A percentile compares a stretch with the other conserved stretches of the same genome.
Evolutionary conservation across 1,140 invertebrate genomes (phyloP).

Genomic region (Globodera rostochiensis): DNA sequence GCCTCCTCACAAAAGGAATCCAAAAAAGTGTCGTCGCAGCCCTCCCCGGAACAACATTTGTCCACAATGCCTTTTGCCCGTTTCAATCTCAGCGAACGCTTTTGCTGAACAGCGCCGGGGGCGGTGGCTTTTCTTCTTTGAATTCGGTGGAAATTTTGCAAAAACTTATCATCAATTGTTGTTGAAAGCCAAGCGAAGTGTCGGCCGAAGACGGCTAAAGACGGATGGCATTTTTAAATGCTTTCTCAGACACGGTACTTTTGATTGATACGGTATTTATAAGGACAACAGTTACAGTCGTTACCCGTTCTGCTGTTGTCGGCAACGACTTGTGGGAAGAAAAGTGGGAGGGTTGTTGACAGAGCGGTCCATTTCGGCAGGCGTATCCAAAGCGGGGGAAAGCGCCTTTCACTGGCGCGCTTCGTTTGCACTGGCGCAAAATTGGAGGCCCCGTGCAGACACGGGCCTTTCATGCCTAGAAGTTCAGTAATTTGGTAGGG

Average conservation of each 20-base stretch:
- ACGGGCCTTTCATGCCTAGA: slow-evolving; percentile 15
- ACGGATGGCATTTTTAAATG: neutral
- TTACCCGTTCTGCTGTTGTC: neutral
- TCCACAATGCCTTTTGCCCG: slow-evolving; percentile 24
- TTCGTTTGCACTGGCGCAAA: neutral
- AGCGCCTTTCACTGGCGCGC: neutral
- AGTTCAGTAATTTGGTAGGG: neutral
- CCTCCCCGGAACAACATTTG: slow-evolving; percentile 18
- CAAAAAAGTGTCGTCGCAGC: slow-evolving; percentile 15
- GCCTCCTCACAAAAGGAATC: slow-evolving; percentile 25
- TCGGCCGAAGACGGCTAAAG: neutral
- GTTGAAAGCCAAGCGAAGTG: neutral
- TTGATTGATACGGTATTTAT: too few relatives aligned
- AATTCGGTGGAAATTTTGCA: neutral
- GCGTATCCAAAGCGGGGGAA: neutral
- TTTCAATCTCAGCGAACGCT: neutral
- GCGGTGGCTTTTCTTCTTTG: neutral
- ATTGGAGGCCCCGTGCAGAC: slow-evolving; percentile 14
- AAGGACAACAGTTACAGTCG: too few relatives aligned
- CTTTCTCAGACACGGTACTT: too few relatives aligned
- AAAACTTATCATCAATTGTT: neutral
- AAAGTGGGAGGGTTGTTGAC: neutral
- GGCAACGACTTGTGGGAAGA: neutral
- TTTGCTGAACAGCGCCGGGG: neutral
- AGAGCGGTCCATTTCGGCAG: neutral